These are phyloP conservation scores for Eclectus roratus DNA, from an alignment of 2,113 vertebrate genomes.

Conservation along the genomic window DNA sequence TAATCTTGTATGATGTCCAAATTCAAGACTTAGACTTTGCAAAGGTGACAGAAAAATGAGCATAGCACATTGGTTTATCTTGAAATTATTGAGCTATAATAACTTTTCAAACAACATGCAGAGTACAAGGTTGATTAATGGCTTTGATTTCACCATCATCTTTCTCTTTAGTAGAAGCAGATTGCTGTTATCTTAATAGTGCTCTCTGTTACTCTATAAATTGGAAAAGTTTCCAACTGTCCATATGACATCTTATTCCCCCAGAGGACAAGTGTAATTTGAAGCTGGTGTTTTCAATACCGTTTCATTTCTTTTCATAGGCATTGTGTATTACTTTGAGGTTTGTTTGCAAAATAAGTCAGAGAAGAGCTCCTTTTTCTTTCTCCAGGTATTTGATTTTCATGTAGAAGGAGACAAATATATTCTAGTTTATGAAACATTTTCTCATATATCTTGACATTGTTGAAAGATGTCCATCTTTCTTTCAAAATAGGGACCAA, in stretches of 20 bases:
- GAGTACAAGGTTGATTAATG: not conserved
- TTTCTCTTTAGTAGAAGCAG: not conserved
- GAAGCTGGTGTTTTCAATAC: not conserved
- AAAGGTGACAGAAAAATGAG: not conserved
- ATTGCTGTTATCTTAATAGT: not conserved
- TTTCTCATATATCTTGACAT: not conserved
- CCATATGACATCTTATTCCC: not conserved
- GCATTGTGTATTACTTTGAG: not conserved
- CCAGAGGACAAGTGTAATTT: not conserved
- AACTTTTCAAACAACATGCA: not conserved
- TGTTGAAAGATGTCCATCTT: not conserved
- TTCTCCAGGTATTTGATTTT: not conserved
- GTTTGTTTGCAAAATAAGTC: not conserved
- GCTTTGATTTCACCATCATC: not conserved
- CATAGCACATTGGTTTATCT: not conserved
- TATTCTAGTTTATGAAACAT: not conserved
- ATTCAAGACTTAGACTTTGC: not conserved
- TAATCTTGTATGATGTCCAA: not conserved
- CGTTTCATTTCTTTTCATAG: not conserved
- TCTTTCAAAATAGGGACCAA: not conserved
- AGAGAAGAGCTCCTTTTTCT: not conserved
- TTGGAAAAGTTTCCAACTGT: not conserved
- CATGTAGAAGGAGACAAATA: not conserved
- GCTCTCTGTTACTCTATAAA: not conserved
- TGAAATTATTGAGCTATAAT: not conserved